Evolutionary conservation across 1,140 invertebrate species (phyloP).

Genomic region (Orchestia grillus): DNA sequence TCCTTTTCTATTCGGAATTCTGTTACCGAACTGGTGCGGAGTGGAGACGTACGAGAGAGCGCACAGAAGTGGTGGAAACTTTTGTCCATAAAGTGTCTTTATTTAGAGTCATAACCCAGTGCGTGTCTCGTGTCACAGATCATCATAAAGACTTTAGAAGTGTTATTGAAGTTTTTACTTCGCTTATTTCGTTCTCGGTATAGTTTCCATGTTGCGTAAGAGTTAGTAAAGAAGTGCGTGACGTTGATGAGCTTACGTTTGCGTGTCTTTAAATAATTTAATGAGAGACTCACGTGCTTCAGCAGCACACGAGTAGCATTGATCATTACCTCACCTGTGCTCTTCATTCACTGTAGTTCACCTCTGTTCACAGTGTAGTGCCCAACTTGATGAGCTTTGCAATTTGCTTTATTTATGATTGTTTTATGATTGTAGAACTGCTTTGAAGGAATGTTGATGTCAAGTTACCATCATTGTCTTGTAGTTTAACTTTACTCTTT

Average conservation of each 20-base stretch:
- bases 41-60: neutral
- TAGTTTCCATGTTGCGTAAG: neutral
- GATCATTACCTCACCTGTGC: neutral
- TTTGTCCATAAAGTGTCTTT: neutral
- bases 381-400: neutral
- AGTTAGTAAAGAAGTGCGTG: neutral
- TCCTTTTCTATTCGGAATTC: neutral
- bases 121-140: neutral
- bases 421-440: neutral
- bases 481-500: slow-evolving; percentile 23
- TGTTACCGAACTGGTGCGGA: neutral
- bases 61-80: neutral
- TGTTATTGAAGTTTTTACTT: neutral
- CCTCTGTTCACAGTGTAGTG: neutral
- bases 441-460: neutral
- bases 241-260: neutral
- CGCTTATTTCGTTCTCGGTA: neutral
- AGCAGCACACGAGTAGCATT: neutral
- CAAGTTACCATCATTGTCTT: slow-evolving; percentile 30
- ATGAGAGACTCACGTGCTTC: neutral
- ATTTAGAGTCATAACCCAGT: neutral
- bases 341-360: neutral
- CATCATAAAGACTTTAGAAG: neutral
- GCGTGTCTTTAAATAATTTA: neutral
- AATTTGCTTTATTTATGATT: slow-evolving; percentile 19